Percentiles rank a stretch among this genome's conserved stretches.
phyloP scores from a whole-genome alignment of 2,113 vertebrate species.

The Lepisosteus oculatus region DNA sequence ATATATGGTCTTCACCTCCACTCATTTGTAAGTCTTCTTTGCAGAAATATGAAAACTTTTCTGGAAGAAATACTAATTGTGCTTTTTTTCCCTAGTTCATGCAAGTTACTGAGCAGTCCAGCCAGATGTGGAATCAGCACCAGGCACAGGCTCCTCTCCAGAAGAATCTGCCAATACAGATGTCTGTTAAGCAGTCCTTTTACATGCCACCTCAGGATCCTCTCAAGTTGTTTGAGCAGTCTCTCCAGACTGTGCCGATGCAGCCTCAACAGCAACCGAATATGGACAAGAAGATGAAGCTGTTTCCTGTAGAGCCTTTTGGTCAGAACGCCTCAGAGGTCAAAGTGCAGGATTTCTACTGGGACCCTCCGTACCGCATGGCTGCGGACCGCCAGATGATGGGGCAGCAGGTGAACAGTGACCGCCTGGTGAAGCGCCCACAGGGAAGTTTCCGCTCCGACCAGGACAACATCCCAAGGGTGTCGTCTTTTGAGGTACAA shows the following conservation, averaged over 20 bases:
- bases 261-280: constrained; percentile 64
- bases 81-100: constrained; percentile 65
- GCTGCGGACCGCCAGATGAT: constrained; percentile 70
- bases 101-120: constrained; percentile 80
- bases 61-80: too few species aligned
- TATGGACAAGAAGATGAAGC: constrained; percentile 92
- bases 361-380: constrained; percentile 83
- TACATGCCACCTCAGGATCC: constrained; percentile 83
- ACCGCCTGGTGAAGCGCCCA: constrained; percentile 77
- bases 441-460: constrained; percentile 77
- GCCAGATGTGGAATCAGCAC: constrained; percentile 89
- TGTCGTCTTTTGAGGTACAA: constrained; percentile 81
- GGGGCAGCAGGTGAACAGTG: constrained; percentile 63
- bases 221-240: constrained; percentile 87
- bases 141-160: constrained; percentile 80
- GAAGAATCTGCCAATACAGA: constrained; percentile 69
- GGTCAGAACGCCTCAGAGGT: constrained; percentile 78
- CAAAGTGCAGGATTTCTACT: constrained; percentile 89
- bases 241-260: constrained; percentile 66
- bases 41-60: too few species aligned
- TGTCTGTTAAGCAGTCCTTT: constrained; percentile 83
- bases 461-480: constrained; percentile 78
- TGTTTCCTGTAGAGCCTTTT: constrained; percentile 82
- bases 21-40: too few species aligned
- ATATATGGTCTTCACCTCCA: too few species aligned